phyloP scores from a whole-genome alignment of 2,797 vertebrate species.

The Phoeniculus purpureus region DNA sequence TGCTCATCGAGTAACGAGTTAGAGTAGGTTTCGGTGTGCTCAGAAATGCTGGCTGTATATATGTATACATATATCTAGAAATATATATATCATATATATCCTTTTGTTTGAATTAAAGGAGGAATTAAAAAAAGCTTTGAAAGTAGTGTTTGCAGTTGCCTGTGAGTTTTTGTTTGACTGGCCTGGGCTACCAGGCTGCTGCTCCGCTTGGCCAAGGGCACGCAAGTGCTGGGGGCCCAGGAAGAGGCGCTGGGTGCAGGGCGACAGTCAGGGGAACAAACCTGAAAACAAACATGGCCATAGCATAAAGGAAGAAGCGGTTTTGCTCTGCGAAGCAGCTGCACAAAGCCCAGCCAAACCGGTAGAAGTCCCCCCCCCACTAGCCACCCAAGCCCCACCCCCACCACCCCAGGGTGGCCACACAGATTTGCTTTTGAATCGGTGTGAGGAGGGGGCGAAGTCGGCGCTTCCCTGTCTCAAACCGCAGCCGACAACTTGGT shows the following conservation, averaged over 20 bases:
- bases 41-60: constrained; percentile 59
- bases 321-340: not conserved
- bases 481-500: not conserved
- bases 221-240: constrained; percentile 62
- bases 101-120: not conserved
- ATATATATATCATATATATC: constrained; percentile 24
- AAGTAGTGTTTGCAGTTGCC: constrained; percentile 65
- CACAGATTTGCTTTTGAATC: not conserved
- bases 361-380: not conserved
- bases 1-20: constrained; percentile 28
- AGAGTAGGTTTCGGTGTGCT: constrained; percentile 39
- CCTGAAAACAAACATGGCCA: constrained; percentile 39
- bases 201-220: not conserved
- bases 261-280: constrained; percentile 44
- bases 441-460: not conserved
- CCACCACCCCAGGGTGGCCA: not conserved
- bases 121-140: not conserved
- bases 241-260: constrained; percentile 74
- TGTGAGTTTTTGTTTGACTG: not conserved
- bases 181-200: not conserved
- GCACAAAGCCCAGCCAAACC: not conserved
- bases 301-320: not conserved
- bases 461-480: not conserved
- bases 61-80: constrained; percentile 43
- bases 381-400: not conserved